Percentiles rank a stretch among this genome's conserved stretches.
These are phyloP conservation scores for Megaceryle alcyon DNA, from an alignment of 2,797 vertebrate species.

Conservation along the genomic window DNA sequence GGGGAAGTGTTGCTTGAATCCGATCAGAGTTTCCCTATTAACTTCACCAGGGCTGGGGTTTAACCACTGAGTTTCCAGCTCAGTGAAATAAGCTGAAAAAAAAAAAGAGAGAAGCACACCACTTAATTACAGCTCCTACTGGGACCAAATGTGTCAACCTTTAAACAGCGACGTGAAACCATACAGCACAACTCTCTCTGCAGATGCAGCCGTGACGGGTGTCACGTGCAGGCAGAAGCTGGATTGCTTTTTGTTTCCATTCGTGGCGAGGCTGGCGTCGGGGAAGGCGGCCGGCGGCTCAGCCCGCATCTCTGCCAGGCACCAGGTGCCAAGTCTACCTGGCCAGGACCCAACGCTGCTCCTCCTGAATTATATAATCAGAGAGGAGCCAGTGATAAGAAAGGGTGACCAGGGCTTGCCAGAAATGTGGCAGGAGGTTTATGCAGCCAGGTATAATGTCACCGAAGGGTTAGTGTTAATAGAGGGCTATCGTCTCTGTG, in stretches of 20 bases:
- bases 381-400: constrained; percentile 28
- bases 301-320: background rate
- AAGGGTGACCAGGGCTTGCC: constrained; percentile 13
- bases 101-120: rapidly evolving
- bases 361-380: constrained; percentile 21
- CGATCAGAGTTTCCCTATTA: background rate
- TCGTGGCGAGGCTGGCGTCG: background rate
- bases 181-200: background rate
- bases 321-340: constrained; percentile 45
- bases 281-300: background rate
- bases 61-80: background rate
- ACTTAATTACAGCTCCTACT: background rate
- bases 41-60: background rate
- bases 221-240: background rate
- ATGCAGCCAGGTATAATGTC: constrained; percentile 39
- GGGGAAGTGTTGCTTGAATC: background rate
- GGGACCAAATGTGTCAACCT: background rate
- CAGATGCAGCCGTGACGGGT: background rate
- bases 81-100: background rate
- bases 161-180: background rate
- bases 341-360: constrained; percentile 45
- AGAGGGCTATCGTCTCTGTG: background rate
- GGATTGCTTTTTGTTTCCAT: background rate
- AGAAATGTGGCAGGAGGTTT: constrained; percentile 30
- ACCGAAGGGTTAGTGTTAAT: background rate